Evolutionary conservation across 2,797 vertebrate genomes (phyloP).

Genomic region (Chiloscyllium punctatum): DNA sequence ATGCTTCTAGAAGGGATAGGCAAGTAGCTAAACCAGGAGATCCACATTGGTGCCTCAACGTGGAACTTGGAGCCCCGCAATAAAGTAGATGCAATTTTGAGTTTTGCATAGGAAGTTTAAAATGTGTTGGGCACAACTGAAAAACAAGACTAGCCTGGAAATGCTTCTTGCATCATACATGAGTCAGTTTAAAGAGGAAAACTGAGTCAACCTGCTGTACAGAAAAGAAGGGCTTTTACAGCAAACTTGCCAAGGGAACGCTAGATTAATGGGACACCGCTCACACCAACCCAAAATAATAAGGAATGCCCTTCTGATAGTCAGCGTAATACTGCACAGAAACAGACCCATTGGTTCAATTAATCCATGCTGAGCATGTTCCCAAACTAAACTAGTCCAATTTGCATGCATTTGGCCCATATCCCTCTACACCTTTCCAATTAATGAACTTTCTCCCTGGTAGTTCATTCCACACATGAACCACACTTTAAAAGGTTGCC

Average conservation of each 20-base stretch:
- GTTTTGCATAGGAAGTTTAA: neutral
- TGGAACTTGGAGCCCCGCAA: too few relatives aligned
- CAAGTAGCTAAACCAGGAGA: neutral
- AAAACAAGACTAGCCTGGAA: neutral
- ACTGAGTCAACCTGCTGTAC: neutral
- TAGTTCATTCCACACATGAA: too few relatives aligned
- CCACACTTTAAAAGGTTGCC: too few relatives aligned
- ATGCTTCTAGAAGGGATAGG: neutral
- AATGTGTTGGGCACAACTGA: neutral
- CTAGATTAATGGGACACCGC: neutral
- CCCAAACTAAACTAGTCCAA: too few relatives aligned
- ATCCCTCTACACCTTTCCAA: too few relatives aligned
- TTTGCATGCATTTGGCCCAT: too few relatives aligned
- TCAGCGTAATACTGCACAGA: too few relatives aligned
- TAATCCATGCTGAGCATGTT: too few relatives aligned
- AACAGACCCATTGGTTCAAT: too few relatives aligned
- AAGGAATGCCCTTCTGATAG: neutral
- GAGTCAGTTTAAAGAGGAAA: neutral
- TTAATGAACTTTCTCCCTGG: too few relatives aligned
- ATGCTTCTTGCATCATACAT: neutral
- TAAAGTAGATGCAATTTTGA: too few relatives aligned
- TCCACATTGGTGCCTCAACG: neutral
- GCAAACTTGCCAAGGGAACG: neutral
- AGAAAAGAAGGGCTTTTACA: neutral
- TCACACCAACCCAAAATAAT: neutral